These are phyloP conservation scores for Chalcis sispes DNA, from an alignment of 2,888 invertebrate species.

Conservation along the genomic window DNA sequence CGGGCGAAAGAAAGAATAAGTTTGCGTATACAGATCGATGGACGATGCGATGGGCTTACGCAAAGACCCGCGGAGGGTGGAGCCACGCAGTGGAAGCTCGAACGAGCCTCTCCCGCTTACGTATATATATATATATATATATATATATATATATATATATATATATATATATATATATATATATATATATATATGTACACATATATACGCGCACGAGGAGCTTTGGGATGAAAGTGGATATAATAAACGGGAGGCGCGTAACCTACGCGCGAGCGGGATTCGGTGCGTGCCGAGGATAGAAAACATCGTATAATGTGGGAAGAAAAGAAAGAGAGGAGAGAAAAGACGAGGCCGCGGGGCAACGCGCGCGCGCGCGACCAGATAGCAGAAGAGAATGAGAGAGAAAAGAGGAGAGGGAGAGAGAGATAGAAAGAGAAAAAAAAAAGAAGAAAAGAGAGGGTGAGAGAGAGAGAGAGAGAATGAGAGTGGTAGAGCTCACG, in stretches of 20 bases:
- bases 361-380: conserved; percentile 32
- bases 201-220: conserved; percentile 6
- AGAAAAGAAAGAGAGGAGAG: no score
- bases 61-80: conserved; percentile 11
- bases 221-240: conserved; percentile 48
- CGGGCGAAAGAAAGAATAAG: background rate
- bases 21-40: no score
- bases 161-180: no score
- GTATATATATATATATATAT: no score
- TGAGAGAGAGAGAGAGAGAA: conserved; percentile 74
- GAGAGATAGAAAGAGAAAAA: conserved; percentile 66
- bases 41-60: background rate
- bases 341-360: conserved; percentile 22
- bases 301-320: no score
- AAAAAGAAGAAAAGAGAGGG: conserved; percentile 74
- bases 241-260: conserved; percentile 11
- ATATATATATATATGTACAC: no score
- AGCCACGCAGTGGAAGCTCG: background rate
- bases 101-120: no score
- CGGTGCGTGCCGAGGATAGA: conserved; percentile 72
- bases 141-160: no score
- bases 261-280: conserved; percentile 30
- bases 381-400: conserved; percentile 51
- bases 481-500: conserved; percentile 6
- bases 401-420: conserved; percentile 73